Evolutionary conservation across 1,140 invertebrate species (phyloP), one percentile per base, ranked within the genome.

Genomic region (Scaptomyza montana): DNA sequence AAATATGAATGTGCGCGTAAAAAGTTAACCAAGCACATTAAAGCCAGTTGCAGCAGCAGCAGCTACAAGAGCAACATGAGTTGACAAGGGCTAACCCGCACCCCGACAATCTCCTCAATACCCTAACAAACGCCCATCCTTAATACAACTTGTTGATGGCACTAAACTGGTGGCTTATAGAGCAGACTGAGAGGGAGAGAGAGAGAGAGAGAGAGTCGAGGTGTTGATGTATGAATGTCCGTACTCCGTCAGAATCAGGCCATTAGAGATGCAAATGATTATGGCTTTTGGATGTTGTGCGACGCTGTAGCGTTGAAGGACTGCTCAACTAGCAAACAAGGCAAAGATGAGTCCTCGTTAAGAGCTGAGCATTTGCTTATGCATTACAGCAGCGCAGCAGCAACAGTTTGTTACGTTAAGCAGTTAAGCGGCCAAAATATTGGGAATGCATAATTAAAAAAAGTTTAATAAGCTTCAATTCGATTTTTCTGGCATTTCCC

Each of bases 261-360:
- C 85, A 89, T 84, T 84, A 84, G 65, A 70, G 85, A 89, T 89
- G 85, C 84, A 89, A 89, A 84, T 89, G 85, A 84, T 84, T 84
- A 89, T 80, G 79, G 84, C 70, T 77, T 84, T 75, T 74, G 79
- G 75, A 73, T 85, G 61, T 47, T 53, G 57, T 76, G 65, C 71
- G 71, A 74, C 65, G 51, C 41, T 45, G 46, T 36, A 8, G 36
- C 53, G 62, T 30, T 63, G 28, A 51, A 16, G 60, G 30, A 30
- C 30, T 25, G 21, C 13, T 46, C 45, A 25, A 47, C 28, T 16
- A 6, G 33, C n/a, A 28, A 12, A 30, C 16, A 9, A 28, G 19
- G 19, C 12, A 13, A 39, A 21, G 57, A 45, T 62, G 50, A 12
- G 43, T 33, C 21, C 59, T 41, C 21, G 50, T n/a, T 46, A n/a